Evolutionary conservation across 2,797 vertebrate genomes (phyloP).

Genomic region (Buceros bicornis): DNA sequence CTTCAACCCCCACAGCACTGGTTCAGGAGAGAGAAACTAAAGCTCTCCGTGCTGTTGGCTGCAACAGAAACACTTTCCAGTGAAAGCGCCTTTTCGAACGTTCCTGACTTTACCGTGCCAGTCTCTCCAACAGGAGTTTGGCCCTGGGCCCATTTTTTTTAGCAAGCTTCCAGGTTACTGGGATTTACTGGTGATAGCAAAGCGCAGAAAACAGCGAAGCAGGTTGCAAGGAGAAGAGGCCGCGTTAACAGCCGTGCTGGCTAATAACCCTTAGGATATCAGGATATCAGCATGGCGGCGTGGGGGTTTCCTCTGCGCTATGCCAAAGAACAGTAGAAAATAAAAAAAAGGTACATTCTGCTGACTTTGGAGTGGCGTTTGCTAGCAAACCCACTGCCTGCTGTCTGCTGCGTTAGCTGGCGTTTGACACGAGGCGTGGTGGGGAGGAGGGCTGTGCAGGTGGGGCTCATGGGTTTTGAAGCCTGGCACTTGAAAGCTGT

Average conservation of each 20-base stretch:
- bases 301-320: background rate
- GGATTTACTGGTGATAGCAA: background rate
- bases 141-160: background rate
- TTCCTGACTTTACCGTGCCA: background rate
- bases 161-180: background rate
- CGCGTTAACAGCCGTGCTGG: background rate
- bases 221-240: background rate
- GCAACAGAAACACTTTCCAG: background rate
- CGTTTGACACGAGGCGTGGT: background rate
- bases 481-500: background rate
- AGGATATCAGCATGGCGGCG: background rate
- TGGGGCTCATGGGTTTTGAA: background rate
- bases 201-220: background rate
- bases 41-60: background rate
- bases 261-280: background rate
- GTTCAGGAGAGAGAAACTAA: background rate
- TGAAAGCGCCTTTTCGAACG: background rate
- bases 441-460: background rate
- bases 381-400: slow-evolving; percentile 33
- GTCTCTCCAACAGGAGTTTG: background rate
- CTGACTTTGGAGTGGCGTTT: background rate
- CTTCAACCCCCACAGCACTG: background rate
- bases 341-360: background rate
- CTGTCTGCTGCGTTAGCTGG: slow-evolving; percentile 1
- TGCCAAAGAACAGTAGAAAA: background rate